These are phyloP conservation scores for Drosophila neonasuta DNA, from an alignment of 2,888 invertebrate species.

Conservation along the genomic window DNA sequence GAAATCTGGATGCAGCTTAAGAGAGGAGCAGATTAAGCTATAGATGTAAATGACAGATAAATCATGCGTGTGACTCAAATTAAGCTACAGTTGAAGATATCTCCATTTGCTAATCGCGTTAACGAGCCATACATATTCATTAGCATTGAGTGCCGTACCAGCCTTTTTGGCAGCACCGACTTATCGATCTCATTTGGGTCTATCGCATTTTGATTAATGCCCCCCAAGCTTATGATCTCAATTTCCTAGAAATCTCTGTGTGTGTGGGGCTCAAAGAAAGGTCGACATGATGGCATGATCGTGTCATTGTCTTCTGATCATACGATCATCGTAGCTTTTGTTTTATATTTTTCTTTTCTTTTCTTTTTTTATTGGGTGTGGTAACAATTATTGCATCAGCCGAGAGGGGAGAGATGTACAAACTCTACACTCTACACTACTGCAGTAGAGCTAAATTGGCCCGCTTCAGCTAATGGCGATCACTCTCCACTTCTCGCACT, in stretches of 20 bases:
- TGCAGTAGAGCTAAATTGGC: constrained; percentile 46
- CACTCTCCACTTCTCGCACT: constrained; percentile 2
- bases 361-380: constrained; percentile 21
- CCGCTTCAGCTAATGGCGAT: constrained; percentile 55
- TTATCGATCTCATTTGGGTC: constrained; percentile 29
- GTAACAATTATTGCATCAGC: constrained; percentile 68
- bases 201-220: constrained; percentile 50
- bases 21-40: constrained; percentile 10
- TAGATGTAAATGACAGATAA: constrained; percentile 10
- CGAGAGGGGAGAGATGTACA: constrained; percentile 41
- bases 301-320: constrained; percentile 37
- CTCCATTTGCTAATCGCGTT: constrained; percentile 5
- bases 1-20: constrained; percentile 57
- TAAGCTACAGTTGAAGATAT: constrained; percentile 1
- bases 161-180: constrained; percentile 41
- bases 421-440: constrained; percentile 2
- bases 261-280: constrained; percentile 39
- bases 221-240: constrained; percentile 27
- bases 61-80: not conserved
- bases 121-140: constrained; percentile 59
- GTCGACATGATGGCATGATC: constrained; percentile 49
- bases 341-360: not conserved
- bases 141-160: constrained; percentile 40
- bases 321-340: constrained; percentile 39
- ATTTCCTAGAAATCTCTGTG: constrained; percentile 64